Evolutionary conservation across 2,888 invertebrate genomes (phyloP).

Genomic region (Schizaphis graminum): DNA sequence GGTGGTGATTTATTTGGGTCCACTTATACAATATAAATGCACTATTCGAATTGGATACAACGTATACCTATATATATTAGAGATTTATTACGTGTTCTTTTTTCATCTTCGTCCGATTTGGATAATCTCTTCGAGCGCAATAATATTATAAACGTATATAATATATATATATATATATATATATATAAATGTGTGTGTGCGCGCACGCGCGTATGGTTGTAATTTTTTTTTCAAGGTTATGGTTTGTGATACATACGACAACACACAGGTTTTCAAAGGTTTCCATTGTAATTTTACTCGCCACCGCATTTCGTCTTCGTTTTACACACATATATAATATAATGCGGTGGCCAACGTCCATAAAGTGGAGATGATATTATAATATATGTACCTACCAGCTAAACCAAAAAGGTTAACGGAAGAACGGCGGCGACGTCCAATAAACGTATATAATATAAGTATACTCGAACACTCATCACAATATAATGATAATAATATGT

Average conservation of each 20-base stretch:
- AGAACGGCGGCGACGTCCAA: constrained; percentile 17
- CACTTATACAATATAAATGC: constrained; percentile 14
- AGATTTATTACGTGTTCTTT: constrained; percentile 47
- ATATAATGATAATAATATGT: neutral
- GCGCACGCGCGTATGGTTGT: neutral
- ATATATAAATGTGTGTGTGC: neutral
- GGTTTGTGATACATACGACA: constrained; percentile 25
- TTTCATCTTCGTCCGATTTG: constrained; percentile 15
- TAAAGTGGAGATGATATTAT: neutral
- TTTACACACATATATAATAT: neutral
- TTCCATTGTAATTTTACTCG: constrained; percentile 56
- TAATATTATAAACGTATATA: constrained; percentile 23
- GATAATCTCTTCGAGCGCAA: constrained; percentile 46
- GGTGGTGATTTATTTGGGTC: constrained; percentile 50
- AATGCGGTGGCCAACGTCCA: constrained; percentile 27
- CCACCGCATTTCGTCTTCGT: constrained; percentile 37
- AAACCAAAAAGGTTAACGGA: constrained; percentile 43
- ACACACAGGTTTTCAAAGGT: constrained; percentile 49
- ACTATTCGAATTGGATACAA: constrained; percentile 34
- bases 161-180: too few relatives aligned
- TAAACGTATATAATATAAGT: constrained; percentile 4
- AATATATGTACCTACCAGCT: neutral
- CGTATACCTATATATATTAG: neutral
- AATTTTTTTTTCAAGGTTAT: constrained; percentile 43
- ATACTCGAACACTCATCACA: neutral